Base-by-base conservation (phyloP, 2,797 vertebrate genomes). In the Melanotaenia boesemani region DNA sequence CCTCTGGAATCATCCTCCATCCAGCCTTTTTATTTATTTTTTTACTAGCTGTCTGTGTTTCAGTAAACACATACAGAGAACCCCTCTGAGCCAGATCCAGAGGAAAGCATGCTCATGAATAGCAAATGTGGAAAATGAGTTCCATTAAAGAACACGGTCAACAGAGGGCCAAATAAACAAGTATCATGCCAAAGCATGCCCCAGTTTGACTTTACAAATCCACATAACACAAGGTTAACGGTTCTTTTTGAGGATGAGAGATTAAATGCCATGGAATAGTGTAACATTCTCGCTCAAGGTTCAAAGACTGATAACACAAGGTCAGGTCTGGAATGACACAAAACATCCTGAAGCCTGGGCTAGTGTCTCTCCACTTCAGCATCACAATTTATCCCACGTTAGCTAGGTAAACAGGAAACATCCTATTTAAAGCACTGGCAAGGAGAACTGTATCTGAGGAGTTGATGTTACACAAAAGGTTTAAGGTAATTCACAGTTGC, bases 1-100 rank as follows among this genome's bases (percentile, higher is more conserved):
- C 85, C 85, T 70, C 67, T 70, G 62, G 76, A 86, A 87, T 86
- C 63, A 77, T 80, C 74, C 79, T 77, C 63, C 48, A 75, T 79
- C 56, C 79, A 78, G 68, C 60, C 81, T 80, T 52, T 87, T 32
- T 32, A 32, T 32, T 32, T 32, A 32, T 32, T 88, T 78, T 80
- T 87, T 85, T 54, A 77, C 72, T 67, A 57, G 52, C 69, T 62
- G 61, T 74, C 64, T 81, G 74, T 1, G 16, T 81, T 76, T 82
- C 63, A 76, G 70, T 71, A 80, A 9, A 85, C 82, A 72, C 32
- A 50, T 32, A 34, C 76, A 75, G 63, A 59, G 56, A 76, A 70
- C 12, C 37, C 30, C 75, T 80, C 60, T 59, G 30, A 74, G 67
- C 80, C 66, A 56, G 18, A 77, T 54, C 66, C 55, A 46, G 48